phyloP scores from a whole-genome alignment of 2,113 vertebrate species.

The Peromyscus leucopus region DNA sequence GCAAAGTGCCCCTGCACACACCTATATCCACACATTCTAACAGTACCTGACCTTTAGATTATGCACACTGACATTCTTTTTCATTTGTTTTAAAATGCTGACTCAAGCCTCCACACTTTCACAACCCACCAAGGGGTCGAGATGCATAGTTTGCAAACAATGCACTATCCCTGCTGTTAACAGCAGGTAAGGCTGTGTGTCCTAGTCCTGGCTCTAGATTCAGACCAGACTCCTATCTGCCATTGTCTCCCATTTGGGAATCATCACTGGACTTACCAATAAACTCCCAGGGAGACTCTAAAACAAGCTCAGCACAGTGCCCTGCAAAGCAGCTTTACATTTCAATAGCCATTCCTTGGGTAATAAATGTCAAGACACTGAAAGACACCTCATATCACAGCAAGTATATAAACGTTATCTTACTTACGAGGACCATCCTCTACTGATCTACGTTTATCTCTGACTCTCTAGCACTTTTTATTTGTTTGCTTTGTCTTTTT shows the following conservation, averaged over 20 bases:
- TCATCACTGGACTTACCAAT: not conserved
- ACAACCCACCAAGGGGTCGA: not conserved
- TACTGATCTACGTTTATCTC: not conserved
- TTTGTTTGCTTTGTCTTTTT: not conserved
- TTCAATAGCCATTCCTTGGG: not conserved
- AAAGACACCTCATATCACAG: not conserved
- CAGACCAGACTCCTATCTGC: not conserved
- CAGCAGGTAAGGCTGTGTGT: not conserved
- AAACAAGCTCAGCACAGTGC: not conserved
- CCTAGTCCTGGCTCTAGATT: not conserved
- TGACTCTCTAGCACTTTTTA: not conserved
- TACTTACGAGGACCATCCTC: not conserved
- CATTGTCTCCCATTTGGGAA: not conserved
- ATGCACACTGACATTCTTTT: not conserved
- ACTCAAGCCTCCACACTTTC: not conserved
- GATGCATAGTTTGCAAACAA: not conserved
- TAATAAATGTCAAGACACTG: not conserved
- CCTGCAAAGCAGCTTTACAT: not conserved
- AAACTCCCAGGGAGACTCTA: not conserved
- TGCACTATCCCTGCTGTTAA: not conserved
- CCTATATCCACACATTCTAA: not conserved
- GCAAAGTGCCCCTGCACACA: not conserved
- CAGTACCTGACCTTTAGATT: not conserved
- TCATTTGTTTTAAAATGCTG: not conserved
- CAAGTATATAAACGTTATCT: not conserved